phyloP scores from a whole-genome alignment of 2,113 vertebrate species.

The Trematomus loennbergii region DNA sequence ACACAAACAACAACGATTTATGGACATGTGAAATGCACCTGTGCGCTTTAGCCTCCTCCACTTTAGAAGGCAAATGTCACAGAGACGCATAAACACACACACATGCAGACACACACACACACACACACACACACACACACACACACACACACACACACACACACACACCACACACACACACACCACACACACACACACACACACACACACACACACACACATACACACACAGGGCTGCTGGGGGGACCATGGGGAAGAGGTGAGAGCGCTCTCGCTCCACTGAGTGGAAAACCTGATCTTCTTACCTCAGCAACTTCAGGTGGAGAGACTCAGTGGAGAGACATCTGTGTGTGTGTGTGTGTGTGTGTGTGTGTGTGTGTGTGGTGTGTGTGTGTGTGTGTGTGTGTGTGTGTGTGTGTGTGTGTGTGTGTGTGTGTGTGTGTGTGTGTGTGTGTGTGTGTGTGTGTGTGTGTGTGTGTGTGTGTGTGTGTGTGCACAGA shows the following conservation, averaged over 20 bases:
- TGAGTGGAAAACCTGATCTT: slow-evolving; percentile 87
- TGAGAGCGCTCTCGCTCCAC: slow-evolving; percentile 78
- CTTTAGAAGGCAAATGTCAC: slow-evolving; percentile 70
- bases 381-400: slow-evolving; percentile 18
- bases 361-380: slow-evolving; percentile 46
- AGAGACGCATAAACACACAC: slow-evolving; percentile 22
- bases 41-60: slow-evolving; percentile 60
- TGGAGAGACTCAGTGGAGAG: slow-evolving; percentile 71
- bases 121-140: slow-evolving; percentile 49
- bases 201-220: slow-evolving; percentile 63
- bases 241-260: slow-evolving; percentile 78
- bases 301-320: slow-evolving; percentile 86
- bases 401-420: neutral
- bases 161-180: slow-evolving; percentile 45
- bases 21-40: slow-evolving; percentile 61
- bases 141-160: slow-evolving; percentile 2
- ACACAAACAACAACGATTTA: slow-evolving; percentile 42
- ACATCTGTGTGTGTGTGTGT: slow-evolving; percentile 74
- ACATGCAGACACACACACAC: slow-evolving; percentile 15
- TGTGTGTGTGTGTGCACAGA: neutral
- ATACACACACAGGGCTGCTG: slow-evolving; percentile 75
- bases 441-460: slow-evolving; percentile 27
- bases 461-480: slow-evolving; percentile 6
- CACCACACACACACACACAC: slow-evolving; percentile 54
- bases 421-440: neutral